Conservation (phyloP, 2,113 vertebrate species). For the Aphyosemion australe region DNA sequence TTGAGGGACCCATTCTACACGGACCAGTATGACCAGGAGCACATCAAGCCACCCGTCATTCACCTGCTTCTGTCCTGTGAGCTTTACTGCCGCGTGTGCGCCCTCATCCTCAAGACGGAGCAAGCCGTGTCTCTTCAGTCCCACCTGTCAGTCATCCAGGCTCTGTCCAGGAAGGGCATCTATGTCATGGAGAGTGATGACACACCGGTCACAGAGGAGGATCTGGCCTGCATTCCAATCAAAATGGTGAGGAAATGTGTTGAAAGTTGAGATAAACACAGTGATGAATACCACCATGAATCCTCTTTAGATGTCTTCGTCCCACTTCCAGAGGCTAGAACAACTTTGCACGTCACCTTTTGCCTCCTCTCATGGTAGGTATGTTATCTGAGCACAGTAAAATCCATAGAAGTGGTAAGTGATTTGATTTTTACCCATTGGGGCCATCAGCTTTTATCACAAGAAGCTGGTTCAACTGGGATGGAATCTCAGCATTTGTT, state of each 20-base stretch:
- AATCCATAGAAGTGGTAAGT: slow-evolving; percentile 7
- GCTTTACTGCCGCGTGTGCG: slow-evolving; percentile 93
- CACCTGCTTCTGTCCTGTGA: slow-evolving; percentile 91
- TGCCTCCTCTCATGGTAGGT: slow-evolving; percentile 48
- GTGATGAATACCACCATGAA: too few species aligned
- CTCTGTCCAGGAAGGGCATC: slow-evolving; percentile 93
- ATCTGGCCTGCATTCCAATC: slow-evolving; percentile 88
- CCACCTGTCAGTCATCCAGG: slow-evolving; percentile 92
- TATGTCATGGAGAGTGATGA: slow-evolving; percentile 97
- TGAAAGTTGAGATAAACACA: neutral
- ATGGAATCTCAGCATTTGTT: neutral
- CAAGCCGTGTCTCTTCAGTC: slow-evolving; percentile 91
- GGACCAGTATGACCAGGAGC: slow-evolving; percentile 97
- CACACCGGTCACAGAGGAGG: slow-evolving; percentile 87
- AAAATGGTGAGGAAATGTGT: slow-evolving; percentile 90
- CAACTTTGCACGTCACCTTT: slow-evolving; percentile 6
- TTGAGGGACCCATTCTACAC: slow-evolving; percentile 95
- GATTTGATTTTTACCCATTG: slow-evolving; percentile 8
- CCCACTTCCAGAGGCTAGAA: neutral
- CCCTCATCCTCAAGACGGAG: slow-evolving; percentile 94
- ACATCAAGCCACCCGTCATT: slow-evolving; percentile 95
- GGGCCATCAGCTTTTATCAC: neutral
- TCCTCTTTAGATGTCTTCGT: too few species aligned
- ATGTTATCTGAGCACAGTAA: slow-evolving; percentile 28
- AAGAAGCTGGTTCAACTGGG: neutral